phyloP scores from a whole-genome alignment of 2,797 vertebrate species.

The Fistularia tabacaria region DNA sequence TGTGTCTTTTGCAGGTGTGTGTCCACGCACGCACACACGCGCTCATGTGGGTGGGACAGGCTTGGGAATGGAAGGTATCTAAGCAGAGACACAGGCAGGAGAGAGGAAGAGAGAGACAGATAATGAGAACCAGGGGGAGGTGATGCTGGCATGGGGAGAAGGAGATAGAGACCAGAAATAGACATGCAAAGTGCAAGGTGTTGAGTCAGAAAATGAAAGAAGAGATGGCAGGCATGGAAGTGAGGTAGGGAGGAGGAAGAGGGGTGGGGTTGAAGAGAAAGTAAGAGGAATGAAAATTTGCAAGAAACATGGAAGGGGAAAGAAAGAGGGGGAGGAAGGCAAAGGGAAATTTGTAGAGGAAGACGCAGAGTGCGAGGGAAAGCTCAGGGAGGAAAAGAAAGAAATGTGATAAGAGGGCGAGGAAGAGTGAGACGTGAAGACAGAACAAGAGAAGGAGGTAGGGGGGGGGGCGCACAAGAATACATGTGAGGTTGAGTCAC shows the following conservation, averaged over 20 bases:
- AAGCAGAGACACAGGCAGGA: conserved; percentile 65
- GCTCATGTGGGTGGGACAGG: conserved; percentile 58
- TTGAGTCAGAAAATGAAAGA: conserved; percentile 78
- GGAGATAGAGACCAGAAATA: conserved; percentile 69
- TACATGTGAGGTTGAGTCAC: conserved; percentile 59
- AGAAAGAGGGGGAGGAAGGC: conserved; percentile 23
- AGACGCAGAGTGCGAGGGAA: conserved; percentile 19
- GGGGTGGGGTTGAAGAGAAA: conserved; percentile 3
- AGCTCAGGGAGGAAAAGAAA: conserved; percentile 2
- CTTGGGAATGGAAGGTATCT: conserved; percentile 57
- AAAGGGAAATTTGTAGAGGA: conserved; percentile 27
- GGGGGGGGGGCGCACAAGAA: conserved; percentile 43
- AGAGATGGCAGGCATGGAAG: conserved; percentile 44
- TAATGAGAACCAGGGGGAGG: conserved; percentile 79
- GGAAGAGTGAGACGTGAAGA: conserved; percentile 26
- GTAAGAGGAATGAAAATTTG: conserved; percentile 8
- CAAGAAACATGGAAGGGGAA: conserved; percentile 27
- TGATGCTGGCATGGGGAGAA: conserved; percentile 64
- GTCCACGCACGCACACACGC: conserved; percentile 12
- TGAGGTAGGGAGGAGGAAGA: background rate
- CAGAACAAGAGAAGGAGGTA: conserved; percentile 17
- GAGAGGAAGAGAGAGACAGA: conserved; percentile 63
- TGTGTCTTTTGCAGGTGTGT: background rate
- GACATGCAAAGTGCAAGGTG: conserved; percentile 74
- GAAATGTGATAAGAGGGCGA: conserved; percentile 9